Evolutionary conservation across 1,140 invertebrate species (phyloP).

Genomic region (Ladona fulva): DNA sequence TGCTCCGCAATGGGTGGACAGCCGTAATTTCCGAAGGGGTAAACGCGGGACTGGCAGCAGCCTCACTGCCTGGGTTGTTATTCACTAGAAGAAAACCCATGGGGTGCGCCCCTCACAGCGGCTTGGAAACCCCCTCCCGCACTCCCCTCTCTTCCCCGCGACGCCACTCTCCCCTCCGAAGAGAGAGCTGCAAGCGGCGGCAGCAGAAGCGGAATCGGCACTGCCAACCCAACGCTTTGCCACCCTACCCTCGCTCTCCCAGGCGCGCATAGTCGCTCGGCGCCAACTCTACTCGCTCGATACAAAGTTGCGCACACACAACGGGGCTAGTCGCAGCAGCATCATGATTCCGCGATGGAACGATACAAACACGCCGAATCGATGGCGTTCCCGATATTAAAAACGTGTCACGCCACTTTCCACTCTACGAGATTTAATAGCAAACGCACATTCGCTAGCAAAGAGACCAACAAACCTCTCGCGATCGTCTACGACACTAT

Average conservation of each 20-base stretch:
- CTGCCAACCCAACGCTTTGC: not conserved
- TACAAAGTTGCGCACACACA: not conserved
- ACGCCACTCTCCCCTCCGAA: not conserved
- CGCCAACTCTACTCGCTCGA: not conserved
- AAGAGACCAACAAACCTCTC: too few relatives aligned
- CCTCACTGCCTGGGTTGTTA: not conserved
- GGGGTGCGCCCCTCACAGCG: not conserved
- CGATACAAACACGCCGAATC: too few relatives aligned
- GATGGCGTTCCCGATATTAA: too few relatives aligned
- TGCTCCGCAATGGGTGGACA: too few relatives aligned
- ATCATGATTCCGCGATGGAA: too few relatives aligned
- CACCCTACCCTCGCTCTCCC: not conserved
- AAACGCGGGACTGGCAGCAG: not conserved
- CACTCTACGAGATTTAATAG: too few relatives aligned
- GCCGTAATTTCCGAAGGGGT: not conserved
- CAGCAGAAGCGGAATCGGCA: not conserved
- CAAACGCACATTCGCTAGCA: too few relatives aligned
- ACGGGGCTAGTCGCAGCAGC: too few relatives aligned
- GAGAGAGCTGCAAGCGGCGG: not conserved
- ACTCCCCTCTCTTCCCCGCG: not conserved
- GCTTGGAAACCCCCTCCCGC: not conserved
- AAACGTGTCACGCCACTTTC: too few relatives aligned
- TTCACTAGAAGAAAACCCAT: constrained; percentile 1
- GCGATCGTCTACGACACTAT: too few relatives aligned
- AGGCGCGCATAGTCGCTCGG: not conserved